Evolutionary conservation across 2,888 invertebrate genomes (phyloP), one percentile per base, ranked within the genome.

Genomic region (Dermolepida albohirtum): DNA sequence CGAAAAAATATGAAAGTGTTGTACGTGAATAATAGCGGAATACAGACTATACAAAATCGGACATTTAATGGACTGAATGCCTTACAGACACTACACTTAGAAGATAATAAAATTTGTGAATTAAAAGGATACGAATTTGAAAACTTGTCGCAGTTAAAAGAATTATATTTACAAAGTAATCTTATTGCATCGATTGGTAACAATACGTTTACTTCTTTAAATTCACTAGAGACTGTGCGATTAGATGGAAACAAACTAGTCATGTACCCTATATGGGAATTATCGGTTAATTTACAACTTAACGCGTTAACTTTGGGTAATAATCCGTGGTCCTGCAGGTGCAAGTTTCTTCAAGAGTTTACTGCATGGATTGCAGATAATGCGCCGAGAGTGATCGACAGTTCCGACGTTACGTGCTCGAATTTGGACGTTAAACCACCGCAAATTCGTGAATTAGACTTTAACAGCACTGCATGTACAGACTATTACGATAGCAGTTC

Each of bases 311-410:
- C 92, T 8, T 87, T 96, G 66, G 92, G 93, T 11, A 89, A 92
- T 76, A 96, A 96, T 83, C 88, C 90, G 70, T 96, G 96, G 96
- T 92, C 93, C 47, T 96, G 96, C 80, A 91, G 94, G 75, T 96
- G 96, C 84, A 92, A 93, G 80, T 95, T 94, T 84, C 87, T 96
- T 77, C 92, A 93, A 82, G 92, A 92, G 78, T 86, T 95, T 75
- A 92, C 94, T 69, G 87, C 90, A 73, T 95, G 94, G 88, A 89
- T 94, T 70, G 88, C 90, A 40, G 93, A 93, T 80, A 93, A 93
- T 81, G 90, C 91, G 70, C 89, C 91, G 81, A 92, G 92, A 84
- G 90, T 94, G 74, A 86, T 92, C 70, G 94, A 94, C 81, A 88
- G 90, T 73, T 87, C 88, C 73, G 92, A 93, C 77, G 90, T 94